A percentile compares a stretch with the other conserved stretches of the same genome.
phyloP scores from a whole-genome alignment of 2,888 invertebrate species.

The Leptinotarsa rubiginosa region DNA sequence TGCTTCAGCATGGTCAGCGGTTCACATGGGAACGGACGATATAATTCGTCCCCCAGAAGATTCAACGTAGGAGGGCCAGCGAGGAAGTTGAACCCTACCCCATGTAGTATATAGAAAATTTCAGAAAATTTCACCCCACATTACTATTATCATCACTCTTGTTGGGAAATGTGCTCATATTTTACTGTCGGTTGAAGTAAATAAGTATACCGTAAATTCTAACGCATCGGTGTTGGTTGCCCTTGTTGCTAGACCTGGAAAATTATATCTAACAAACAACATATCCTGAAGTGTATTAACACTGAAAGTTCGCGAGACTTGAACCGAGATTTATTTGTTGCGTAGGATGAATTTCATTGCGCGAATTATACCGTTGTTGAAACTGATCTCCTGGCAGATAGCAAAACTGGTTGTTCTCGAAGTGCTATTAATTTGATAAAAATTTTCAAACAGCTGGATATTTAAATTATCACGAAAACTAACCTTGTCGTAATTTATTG shows the following conservation, averaged over 20 bases:
- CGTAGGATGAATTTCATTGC: constrained; percentile 30
- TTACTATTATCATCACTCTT: no score
- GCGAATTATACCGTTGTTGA: constrained; percentile 26
- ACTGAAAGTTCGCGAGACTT: not conserved
- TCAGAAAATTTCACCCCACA: no score
- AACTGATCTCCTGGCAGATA: constrained; percentile 35
- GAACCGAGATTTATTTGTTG: constrained; percentile 16
- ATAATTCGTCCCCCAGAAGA: no score
- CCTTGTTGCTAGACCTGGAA: not conserved
- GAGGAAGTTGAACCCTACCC: no score
- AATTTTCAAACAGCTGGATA: constrained; percentile 48
- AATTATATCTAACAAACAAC: not conserved
- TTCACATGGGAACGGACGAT: no score
- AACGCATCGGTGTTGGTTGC: not conserved
- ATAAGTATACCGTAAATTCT: not conserved
- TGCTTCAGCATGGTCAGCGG: no score
- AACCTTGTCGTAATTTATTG: constrained; percentile 46
- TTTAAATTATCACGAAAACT: constrained; percentile 48
- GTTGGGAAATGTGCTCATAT: no score
- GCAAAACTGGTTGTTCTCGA: constrained; percentile 31
- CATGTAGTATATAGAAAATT: no score
- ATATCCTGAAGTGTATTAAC: not conserved
- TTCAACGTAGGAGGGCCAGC: no score
- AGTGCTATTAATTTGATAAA: constrained; percentile 43
- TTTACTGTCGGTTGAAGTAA: not conserved